These are phyloP conservation scores for Acinonyx jubatus DNA, from an alignment of 2,113 vertebrate genomes.

Conservation along the genomic window DNA sequence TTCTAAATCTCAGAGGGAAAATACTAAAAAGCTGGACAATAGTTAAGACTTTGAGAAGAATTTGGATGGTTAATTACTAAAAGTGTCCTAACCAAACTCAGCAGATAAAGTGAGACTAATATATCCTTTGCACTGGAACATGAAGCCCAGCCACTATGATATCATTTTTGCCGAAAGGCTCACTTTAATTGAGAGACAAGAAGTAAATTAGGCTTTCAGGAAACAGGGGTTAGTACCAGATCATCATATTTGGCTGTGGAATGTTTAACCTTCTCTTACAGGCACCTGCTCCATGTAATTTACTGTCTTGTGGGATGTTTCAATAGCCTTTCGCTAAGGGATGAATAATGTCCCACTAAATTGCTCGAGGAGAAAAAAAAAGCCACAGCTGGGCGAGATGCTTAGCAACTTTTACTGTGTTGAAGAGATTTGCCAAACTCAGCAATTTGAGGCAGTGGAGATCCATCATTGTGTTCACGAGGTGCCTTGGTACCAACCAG, in stretches of 20 bases:
- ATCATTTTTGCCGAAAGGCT: neutral
- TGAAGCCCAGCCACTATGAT: neutral
- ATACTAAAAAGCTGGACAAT: neutral
- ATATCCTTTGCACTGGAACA: neutral
- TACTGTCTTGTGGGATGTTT: constrained; percentile 74
- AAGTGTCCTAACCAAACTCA: neutral
- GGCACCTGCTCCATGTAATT: constrained; percentile 75
- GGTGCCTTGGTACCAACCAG: neutral
- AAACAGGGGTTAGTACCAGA: constrained; percentile 58
- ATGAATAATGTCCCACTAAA: constrained; percentile 70
- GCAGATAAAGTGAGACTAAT: neutral
- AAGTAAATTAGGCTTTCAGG: constrained; percentile 69
- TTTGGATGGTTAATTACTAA: neutral
- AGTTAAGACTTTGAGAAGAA: neutral
- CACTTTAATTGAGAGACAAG: constrained; percentile 74
- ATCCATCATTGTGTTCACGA: constrained; percentile 50
- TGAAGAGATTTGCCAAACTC: constrained; percentile 43
- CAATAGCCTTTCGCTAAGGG: constrained; percentile 74
- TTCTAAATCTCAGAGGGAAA: neutral
- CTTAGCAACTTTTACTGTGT: constrained; percentile 50
- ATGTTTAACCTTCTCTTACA: constrained; percentile 70
- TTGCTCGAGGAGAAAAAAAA: neutral
- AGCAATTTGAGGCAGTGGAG: constrained; percentile 26
- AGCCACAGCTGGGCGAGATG: constrained; percentile 50
- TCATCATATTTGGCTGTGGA: constrained; percentile 60